Conservation (phyloP, 2,888 invertebrate species). For the Dicranocentrus wangi region DNA sequence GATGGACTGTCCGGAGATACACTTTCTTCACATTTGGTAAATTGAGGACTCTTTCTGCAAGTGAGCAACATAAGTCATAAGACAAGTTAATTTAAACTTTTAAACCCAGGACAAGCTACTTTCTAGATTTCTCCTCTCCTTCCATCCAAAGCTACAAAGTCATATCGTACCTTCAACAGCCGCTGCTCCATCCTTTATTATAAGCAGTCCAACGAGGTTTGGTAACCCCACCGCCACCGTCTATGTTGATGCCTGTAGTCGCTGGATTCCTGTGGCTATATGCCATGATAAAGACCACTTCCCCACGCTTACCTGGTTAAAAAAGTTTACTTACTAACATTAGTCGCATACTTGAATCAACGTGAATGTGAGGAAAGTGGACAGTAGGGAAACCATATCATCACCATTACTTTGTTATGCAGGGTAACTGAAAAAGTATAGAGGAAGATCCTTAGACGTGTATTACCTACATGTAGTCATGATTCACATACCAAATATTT, state of each 20-base stretch:
- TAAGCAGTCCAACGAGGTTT: slow-evolving; percentile 68
- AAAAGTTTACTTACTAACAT: slow-evolving; percentile 79
- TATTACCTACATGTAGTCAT: no score
- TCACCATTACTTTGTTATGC: no score
- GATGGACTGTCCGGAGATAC: no score
- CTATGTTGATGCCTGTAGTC: slow-evolving; percentile 54
- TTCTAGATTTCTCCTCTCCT: no score
- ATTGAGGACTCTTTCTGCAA: slow-evolving; percentile 46
- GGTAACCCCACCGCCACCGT: no score
- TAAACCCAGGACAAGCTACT: no score
- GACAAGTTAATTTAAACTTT: no score
- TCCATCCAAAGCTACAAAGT: no score
- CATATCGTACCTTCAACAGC: slow-evolving; percentile 1
- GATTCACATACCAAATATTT: no score
- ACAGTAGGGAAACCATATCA: slow-evolving; percentile 53
- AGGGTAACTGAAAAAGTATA: no score
- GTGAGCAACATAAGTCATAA: no score
- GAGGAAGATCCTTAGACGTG: no score
- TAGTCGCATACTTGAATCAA: slow-evolving; percentile 75
- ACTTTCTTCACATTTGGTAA: slow-evolving; percentile 52
- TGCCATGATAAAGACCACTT: slow-evolving; percentile 73
- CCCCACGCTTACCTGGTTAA: slow-evolving; percentile 79
- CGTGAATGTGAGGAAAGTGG: slow-evolving; percentile 58
- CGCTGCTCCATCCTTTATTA: slow-evolving; percentile 68
- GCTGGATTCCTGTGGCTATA: slow-evolving; percentile 33